Percentiles rank a stretch among this genome's conserved stretches.
Conservation (phyloP, 2,888 invertebrate genomes). For the Zaprionus obscuricornis region DNA sequence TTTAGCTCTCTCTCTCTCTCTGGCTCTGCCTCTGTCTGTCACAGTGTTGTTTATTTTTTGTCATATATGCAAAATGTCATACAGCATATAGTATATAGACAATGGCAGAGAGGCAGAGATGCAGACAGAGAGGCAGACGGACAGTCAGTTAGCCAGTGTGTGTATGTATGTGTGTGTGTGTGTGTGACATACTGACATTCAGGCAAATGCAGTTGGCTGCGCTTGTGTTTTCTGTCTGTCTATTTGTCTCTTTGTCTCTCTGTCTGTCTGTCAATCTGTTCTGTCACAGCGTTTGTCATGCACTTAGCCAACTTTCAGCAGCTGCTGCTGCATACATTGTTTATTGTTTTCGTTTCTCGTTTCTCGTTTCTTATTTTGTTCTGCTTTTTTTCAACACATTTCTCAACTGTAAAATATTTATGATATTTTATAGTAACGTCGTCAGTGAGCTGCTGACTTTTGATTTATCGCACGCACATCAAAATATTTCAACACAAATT, state of each 20-base stretch:
- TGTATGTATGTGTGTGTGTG: no score
- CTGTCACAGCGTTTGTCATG: slow-evolving; percentile 65
- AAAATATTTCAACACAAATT: slow-evolving; percentile 26
- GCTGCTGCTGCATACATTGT: slow-evolving; percentile 24
- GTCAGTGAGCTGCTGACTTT: slow-evolving; percentile 5
- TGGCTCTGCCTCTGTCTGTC: slow-evolving; percentile 25
- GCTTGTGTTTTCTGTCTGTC: slow-evolving; percentile 22
- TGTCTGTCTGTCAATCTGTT: slow-evolving; percentile 48
- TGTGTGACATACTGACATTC: no score
- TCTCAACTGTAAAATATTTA: slow-evolving; percentile 44
- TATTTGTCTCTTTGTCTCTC: slow-evolving; percentile 14
- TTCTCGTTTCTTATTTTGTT: slow-evolving; percentile 1
- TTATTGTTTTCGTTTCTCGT: background rate
- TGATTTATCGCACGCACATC: slow-evolving; percentile 39
- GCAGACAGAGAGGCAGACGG: slow-evolving; percentile 1
- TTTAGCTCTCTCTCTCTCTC: slow-evolving; percentile 6
- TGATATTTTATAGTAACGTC: slow-evolving; percentile 15
- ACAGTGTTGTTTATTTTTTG: slow-evolving; percentile 23
- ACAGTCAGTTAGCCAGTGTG: background rate
- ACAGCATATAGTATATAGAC: no score
- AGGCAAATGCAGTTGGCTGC: slow-evolving; percentile 25
- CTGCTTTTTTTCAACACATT: slow-evolving; percentile 26
- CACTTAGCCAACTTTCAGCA: slow-evolving; percentile 65
- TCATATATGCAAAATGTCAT: slow-evolving; percentile 36
- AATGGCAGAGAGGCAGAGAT: no score